phyloP scores from a whole-genome alignment of 2,888 invertebrate species.

The Cremastinae sp. region DNA sequence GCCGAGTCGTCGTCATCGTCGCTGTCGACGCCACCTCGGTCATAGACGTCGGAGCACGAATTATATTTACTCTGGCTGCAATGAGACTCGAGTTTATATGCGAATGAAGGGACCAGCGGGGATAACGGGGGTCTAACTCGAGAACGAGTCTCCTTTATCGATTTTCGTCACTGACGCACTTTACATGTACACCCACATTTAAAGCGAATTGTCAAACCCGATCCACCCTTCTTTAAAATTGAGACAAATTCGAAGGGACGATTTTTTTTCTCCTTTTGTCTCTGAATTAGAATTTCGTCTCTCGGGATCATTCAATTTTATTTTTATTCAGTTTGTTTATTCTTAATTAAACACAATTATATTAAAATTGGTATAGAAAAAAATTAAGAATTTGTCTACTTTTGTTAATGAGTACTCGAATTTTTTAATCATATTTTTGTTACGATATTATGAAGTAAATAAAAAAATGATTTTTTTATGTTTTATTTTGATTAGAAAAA shows the following conservation, averaged over 20 bases:
- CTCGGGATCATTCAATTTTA: background rate
- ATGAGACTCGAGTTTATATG: constrained; percentile 32
- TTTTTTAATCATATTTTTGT: too few species aligned
- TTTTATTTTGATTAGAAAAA: too few species aligned
- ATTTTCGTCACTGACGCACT: constrained; percentile 59
- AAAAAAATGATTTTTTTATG: too few species aligned
- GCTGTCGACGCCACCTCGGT: constrained; percentile 18
- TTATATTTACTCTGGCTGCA: constrained; percentile 47
- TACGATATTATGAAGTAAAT: too few species aligned
- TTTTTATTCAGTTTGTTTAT: too few species aligned
- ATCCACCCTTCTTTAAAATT: constrained; percentile 25
- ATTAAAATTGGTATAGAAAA: too few species aligned
- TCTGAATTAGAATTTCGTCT: background rate
- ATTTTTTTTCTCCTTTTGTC: constrained; percentile 1
- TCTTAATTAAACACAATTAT: too few species aligned
- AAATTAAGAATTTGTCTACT: too few species aligned
- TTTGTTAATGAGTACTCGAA: too few species aligned
- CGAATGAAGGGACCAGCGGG: constrained; percentile 16
- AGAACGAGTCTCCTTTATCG: constrained; percentile 56
- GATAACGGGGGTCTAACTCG: constrained; percentile 27
- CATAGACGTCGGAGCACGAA: constrained; percentile 41
- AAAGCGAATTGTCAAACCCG: constrained; percentile 14
- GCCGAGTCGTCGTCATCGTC: constrained; percentile 27
- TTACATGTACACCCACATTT: constrained; percentile 23
- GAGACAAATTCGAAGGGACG: constrained; percentile 7